Base-by-base conservation (phyloP, 2,797 vertebrate genomes). In the Argyrosomus regius region DNA sequence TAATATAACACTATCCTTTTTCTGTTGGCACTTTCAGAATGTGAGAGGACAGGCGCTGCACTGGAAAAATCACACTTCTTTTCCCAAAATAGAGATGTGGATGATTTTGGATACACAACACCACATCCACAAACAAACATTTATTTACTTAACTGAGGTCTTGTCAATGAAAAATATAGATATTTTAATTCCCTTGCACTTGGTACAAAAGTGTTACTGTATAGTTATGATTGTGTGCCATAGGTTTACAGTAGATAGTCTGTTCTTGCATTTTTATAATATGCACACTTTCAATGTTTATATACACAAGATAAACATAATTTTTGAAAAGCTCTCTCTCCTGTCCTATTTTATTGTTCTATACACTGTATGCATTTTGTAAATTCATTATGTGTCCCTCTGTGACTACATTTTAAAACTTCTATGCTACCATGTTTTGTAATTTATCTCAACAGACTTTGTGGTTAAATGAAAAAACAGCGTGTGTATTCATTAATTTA, bases 181-280 rank as follows among this genome's bases (percentile, higher is more conserved):
- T 50, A 59, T 31, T 39, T 52, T 6, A 63, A 53, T 43, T 35
- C 1, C 31, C 45, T 39, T 41, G 39, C 1, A 61, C 48, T 35
- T 53, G 39, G 28, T 28, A n/a, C 18, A 52, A 52, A 58, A 26
- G 26, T 5, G 14, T 1, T 58, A 52, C n/a, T 31, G 24, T 62
- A n/a, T 56, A 56, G 31, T 50, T 74, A 1, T 62, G 17, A 54
- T 72, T 53, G 66, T 59, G 63, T 43, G 16, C 35, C n/a, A 54
- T 45, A 45, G 2, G 39, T 14, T 5, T 7, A 6, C 18, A 28
- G 1, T 20, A 50, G 45, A 20, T 22, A 41, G 13, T 57, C 17
- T 45, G 45, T 16, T 39, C 14, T 24, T n/a, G 16, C 17, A 65
- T 43, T 54, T 24, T 68, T 53, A 35, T 41, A 54, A 9, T 7